Conservation (phyloP, 2,113 vertebrate species). For the Tychaedon coryphoeus region DNA sequence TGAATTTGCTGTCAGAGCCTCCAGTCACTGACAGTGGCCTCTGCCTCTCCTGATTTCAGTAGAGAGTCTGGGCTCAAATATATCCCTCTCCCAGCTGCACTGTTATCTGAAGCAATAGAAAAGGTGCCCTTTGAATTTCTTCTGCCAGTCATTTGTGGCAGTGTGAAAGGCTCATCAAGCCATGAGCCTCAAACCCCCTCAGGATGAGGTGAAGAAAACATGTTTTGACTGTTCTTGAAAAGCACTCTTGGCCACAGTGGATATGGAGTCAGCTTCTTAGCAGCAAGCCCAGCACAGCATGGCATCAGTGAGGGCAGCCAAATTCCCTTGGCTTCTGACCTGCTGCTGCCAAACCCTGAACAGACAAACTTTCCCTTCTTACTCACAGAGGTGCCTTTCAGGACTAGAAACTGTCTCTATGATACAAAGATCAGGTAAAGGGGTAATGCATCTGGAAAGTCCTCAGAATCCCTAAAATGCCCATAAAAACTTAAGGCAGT, state of each 20-base stretch:
- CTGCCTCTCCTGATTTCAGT: not conserved
- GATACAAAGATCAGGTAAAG: not conserved
- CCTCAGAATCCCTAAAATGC: not conserved
- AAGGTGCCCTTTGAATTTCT: not conserved
- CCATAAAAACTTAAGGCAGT: not conserved
- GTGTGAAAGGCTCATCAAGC: not conserved
- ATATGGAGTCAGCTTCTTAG: not conserved
- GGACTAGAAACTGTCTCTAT: not conserved
- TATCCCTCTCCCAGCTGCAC: not conserved
- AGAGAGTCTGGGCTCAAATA: not conserved
- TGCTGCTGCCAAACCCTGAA: not conserved
- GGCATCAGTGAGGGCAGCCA: not conserved
- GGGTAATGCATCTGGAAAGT: not conserved
- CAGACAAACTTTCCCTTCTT: not conserved
- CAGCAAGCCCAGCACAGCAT: not conserved
- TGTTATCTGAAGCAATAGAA: not conserved
- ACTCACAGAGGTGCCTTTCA: not conserved
- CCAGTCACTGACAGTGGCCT: not conserved
- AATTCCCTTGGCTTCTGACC: not conserved
- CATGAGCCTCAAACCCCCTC: not conserved
- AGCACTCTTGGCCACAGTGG: not conserved
- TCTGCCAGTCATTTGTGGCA: not conserved
- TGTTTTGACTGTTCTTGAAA: constrained; percentile 41
- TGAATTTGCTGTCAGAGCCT: not conserved
- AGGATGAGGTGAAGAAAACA: not conserved